Evolutionary conservation across 2,113 vertebrate species (phyloP).

Genomic region (Pampusana beccarii): DNA sequence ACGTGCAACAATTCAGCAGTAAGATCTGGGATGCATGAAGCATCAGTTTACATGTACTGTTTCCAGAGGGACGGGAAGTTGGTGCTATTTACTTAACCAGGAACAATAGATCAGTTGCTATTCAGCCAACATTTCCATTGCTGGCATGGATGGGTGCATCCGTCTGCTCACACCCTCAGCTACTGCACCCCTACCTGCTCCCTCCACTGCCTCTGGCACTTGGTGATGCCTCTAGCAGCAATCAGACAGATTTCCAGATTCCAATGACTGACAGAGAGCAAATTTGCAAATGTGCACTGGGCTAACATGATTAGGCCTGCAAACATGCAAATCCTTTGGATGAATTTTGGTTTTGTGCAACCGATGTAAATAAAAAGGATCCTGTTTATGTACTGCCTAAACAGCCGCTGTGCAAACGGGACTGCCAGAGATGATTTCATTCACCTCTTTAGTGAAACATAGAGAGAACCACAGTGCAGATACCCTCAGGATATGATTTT

Average conservation of each 20-base stretch:
- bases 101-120: neutral
- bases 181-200: conserved; percentile 37
- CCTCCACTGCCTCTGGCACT: neutral
- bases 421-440: conserved; percentile 43
- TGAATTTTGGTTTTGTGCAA: conserved; percentile 44
- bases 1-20: neutral
- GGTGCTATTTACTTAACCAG: neutral
- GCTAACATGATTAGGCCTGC: conserved; percentile 51
- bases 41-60: neutral
- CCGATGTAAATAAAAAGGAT: conserved; percentile 50
- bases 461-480: neutral
- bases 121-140: neutral
- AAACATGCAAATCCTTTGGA: conserved; percentile 47
- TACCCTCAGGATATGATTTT: conserved; percentile 20
- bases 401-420: neutral
- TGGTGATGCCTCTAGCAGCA: neutral
- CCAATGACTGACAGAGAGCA: conserved; percentile 5
- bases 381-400: conserved; percentile 33
- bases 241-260: conserved; percentile 37
- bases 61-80: conserved; percentile 10
- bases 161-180: neutral
- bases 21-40: neutral
- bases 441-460: conserved; percentile 33
- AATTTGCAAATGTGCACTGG: conserved; percentile 23
- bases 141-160: neutral